Evolutionary conservation across 1,140 invertebrate species (phyloP), one percentile per base, ranked within the genome.

Genomic region (Diachasmimorpha longicaudata): DNA sequence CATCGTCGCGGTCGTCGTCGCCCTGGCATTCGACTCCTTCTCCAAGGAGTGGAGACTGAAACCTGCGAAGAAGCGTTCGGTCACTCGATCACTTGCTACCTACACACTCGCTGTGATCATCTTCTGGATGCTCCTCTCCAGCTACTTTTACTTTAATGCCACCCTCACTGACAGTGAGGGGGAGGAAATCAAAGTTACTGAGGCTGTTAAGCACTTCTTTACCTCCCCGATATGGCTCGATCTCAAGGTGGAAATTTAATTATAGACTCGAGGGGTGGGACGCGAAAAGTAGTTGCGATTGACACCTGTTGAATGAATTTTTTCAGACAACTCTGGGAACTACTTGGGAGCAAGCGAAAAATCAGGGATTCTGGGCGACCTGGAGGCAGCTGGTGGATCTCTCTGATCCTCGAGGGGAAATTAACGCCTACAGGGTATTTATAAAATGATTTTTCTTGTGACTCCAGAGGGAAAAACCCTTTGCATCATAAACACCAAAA

Each of bases 121-220:
- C 0, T 98, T 96, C 82, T 79, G 93, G 0, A 91, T 91, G 0
- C 81, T 98, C 0, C 96, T 94, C 93, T 85, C 88, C 23, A 94
- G 94, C 31, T 96, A 93, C 77, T 88, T 99, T 14, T 97, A 96
- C 86, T 98, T 97, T 86, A 98, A 98, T 85, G 95, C 96, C 13
- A 94, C 92, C 52, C 90, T 98, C 14, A 94, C 93, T 0, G 95
- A 96, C 81, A 93, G 93, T 70, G 93, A 97, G 77, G 97, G 96
- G 5, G 95, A 97, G 79, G 93, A 95, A 83, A 93, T 97, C 0
- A 96, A 95, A 73, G 86, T 97, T 6, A 92, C 95, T 70, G 97
- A 98, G 85, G 96, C 96, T 0, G 78, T 97, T 0, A 91, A 94
- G 79, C 96, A 98, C 86, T 97, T 99, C 83, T 93, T 98, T 73